Evolutionary conservation across 2,113 vertebrate genomes (phyloP).

Genomic region (Microcebus murinus): DNA sequence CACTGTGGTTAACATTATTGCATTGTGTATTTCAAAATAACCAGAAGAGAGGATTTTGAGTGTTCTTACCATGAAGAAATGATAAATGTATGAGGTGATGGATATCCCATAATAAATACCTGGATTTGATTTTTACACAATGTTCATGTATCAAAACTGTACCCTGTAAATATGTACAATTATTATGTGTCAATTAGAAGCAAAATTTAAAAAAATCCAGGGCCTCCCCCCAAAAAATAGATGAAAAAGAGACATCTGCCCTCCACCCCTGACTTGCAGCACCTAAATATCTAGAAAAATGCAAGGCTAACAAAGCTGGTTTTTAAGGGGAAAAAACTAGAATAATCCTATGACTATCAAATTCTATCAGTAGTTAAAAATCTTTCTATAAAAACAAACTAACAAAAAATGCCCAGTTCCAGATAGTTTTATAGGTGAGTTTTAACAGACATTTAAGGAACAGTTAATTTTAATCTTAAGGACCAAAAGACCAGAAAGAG

Average conservation of each 20-base stretch:
- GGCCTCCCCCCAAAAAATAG: background rate
- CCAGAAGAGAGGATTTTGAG: background rate
- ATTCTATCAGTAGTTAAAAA: background rate
- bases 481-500: background rate
- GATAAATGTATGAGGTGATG: background rate
- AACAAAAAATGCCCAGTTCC: background rate
- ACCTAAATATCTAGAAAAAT: background rate
- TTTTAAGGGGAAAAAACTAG: background rate
- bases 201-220: background rate
- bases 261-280: background rate
- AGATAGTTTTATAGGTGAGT: background rate
- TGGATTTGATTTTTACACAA: background rate
- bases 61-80: background rate
- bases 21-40: too few relatives aligned
- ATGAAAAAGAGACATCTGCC: background rate
- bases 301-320: background rate
- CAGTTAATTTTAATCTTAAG: background rate
- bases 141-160: background rate
- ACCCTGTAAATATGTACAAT: background rate
- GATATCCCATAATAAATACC: background rate
- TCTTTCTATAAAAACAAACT: background rate
- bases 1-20: background rate
- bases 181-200: background rate
- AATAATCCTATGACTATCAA: background rate
- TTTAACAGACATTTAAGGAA: background rate